Base-by-base conservation (phyloP, 2,797 vertebrate genomes). In the Hafferia zeledoni region DNA sequence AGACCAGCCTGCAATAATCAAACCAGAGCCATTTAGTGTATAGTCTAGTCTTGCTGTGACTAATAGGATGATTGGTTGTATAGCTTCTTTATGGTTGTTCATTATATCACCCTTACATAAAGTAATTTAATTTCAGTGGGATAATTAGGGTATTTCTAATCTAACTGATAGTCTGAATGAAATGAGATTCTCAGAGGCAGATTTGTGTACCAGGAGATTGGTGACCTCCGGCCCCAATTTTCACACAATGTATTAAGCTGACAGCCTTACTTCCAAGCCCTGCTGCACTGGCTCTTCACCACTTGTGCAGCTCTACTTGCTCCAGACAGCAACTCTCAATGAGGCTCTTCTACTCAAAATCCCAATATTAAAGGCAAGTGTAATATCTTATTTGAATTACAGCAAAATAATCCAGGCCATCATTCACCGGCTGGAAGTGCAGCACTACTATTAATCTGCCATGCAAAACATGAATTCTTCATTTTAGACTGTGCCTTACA, bases 131-230 rank as follows among this genome's bases (percentile, higher is more conserved):
- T 98, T 98, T 98, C 97, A 97, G 98, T 96, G 95, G 97, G 97
- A 98, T 98, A 98, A 98, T 98, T 98, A 98, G 98, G 97, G 98
- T 97, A 98, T 98, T 98, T 98, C 98, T 98, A 97, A 98, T 98
- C 97, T 98, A 98, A 98, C 97, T 98, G 98, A 98, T 98, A 98
- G 97, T 97, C 97, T 97, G 97, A 98, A 98, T 98, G 98, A 98
- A 98, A 98, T 98, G 97, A 98, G 97, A 98, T 98, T 97, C 97
- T 97, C 94, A 92, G 95, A 98, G 97, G 97, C 96, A 98, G 97
- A 98, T 98, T 97, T 97, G 98, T 98, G 97, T 98, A 98, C 97
- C 97, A 96, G 97, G 97, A 98, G 97, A 98, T 95, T 96, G 95
- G 81, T 97, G 97, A 98, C 98, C 98, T 98, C 97, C 5, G 97